Conservation (phyloP, 2,797 vertebrate genomes). For the Babyrousa celebensis region DNA sequence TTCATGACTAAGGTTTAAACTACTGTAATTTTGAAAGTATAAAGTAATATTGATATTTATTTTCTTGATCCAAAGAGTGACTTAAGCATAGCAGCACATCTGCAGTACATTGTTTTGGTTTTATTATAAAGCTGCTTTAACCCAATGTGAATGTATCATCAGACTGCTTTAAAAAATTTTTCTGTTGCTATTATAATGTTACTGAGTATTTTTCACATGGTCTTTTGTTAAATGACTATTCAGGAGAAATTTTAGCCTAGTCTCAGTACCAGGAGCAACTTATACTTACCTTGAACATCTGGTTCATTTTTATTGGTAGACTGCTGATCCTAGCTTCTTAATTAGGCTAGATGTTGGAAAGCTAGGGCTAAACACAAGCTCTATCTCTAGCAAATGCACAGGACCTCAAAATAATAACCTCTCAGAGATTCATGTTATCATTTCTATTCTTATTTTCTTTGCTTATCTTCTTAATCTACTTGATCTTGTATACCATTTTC, state of each 20-base stretch:
- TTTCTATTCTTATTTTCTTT: conserved; percentile 56
- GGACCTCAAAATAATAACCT: conserved; percentile 14
- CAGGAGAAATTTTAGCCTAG: conserved; percentile 14
- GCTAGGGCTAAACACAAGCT: background rate
- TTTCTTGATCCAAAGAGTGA: conserved; percentile 3
- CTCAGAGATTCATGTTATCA: background rate
- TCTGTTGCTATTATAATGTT: background rate
- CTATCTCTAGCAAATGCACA: conserved; percentile 27
- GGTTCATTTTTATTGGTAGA: conserved; percentile 26
- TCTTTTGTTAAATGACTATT: conserved; percentile 38
- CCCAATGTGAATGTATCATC: background rate
- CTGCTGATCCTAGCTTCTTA: background rate
- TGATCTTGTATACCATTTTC: conserved; percentile 38
- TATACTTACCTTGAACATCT: conserved; percentile 23
- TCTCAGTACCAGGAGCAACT: background rate
- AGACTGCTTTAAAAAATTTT: conserved; percentile 35
- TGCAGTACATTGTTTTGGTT: background rate
- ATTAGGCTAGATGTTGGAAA: conserved; percentile 22
- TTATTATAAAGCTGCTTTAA: conserved; percentile 52
- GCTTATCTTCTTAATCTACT: background rate
- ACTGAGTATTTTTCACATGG: background rate
- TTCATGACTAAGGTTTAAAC: conserved; percentile 20
- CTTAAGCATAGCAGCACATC: background rate
- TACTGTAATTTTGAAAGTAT: conserved; percentile 63
- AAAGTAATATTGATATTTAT: conserved; percentile 28